Conservation (phyloP, 2,113 vertebrate species). For the Alethe castanea region DNA sequence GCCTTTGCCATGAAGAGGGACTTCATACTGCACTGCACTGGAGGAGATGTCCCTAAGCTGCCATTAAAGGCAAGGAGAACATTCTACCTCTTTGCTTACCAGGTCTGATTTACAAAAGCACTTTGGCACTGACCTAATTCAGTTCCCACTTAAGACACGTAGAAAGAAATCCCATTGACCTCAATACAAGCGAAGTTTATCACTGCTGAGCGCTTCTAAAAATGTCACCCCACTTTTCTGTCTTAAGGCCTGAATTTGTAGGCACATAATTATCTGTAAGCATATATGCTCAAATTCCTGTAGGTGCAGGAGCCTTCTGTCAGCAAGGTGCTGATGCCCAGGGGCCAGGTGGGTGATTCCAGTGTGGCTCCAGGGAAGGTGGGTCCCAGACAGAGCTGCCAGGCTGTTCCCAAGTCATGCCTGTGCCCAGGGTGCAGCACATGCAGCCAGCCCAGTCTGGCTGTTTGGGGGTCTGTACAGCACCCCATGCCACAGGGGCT, state of each 20-base stretch:
- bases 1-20: background rate
- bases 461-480: background rate
- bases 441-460: background rate
- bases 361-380: background rate
- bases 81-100: background rate
- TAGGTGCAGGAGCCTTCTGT: background rate
- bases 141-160: background rate
- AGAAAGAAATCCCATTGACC: constrained; percentile 47
- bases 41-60: background rate
- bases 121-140: constrained; percentile 28
- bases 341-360: accelerated
- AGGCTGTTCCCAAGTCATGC: background rate
- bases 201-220: background rate
- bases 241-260: background rate
- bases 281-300: background rate
- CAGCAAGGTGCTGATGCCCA: background rate
- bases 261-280: background rate
- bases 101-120: constrained; percentile 37
- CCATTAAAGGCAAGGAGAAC: background rate
- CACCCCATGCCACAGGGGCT: background rate
- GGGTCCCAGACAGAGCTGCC: background rate
- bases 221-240: background rate
- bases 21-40: background rate
- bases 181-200: background rate
- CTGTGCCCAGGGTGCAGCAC: background rate